Conservation (phyloP, 2,888 invertebrate species). For the Rhingia rostrata region DNA sequence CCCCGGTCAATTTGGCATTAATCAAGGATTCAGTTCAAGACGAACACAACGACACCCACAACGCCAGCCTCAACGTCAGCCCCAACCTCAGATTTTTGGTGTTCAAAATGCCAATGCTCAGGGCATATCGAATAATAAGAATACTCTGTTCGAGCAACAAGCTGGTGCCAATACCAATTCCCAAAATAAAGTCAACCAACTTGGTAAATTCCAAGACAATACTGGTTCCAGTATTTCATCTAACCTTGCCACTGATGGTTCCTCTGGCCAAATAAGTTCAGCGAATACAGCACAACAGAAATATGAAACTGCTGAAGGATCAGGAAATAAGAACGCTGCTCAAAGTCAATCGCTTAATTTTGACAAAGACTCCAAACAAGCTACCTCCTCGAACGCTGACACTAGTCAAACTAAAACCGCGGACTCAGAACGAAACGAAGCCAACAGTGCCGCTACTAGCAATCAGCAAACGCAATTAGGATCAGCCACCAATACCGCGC, state of each 20-base stretch:
- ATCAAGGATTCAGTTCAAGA: background rate
- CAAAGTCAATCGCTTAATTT: conserved; percentile 82
- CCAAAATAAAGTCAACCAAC: conserved; percentile 72
- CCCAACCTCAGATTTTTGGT: background rate
- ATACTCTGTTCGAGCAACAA: conserved; percentile 78
- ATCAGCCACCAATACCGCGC: conserved; percentile 78
- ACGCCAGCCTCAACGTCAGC: background rate
- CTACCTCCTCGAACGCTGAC: conserved; percentile 80
- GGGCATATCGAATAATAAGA: conserved; percentile 76
- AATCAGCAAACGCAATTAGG: conserved; percentile 78
- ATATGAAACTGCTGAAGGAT: conserved; percentile 75
- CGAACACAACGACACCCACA: background rate
- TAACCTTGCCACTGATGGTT: conserved; percentile 80
- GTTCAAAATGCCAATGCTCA: conserved; percentile 76
- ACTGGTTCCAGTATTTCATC: conserved; percentile 81
- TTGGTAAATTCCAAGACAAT: conserved; percentile 76
- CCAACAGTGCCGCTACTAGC: conserved; percentile 78
- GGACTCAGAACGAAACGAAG: conserved; percentile 75
- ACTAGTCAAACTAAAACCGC: conserved; percentile 76
- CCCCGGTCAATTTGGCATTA: conserved; percentile 23
- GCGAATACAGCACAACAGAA: conserved; percentile 80
- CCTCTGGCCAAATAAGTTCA: conserved; percentile 80
- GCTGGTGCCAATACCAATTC: conserved; percentile 80
- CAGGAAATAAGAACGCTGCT: conserved; percentile 77
- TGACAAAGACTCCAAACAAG: conserved; percentile 77